Percentiles rank a stretch among this genome's conserved stretches.
phyloP scores from a whole-genome alignment of 2,113 vertebrate species.

The Genyomyrus donnyi region DNA sequence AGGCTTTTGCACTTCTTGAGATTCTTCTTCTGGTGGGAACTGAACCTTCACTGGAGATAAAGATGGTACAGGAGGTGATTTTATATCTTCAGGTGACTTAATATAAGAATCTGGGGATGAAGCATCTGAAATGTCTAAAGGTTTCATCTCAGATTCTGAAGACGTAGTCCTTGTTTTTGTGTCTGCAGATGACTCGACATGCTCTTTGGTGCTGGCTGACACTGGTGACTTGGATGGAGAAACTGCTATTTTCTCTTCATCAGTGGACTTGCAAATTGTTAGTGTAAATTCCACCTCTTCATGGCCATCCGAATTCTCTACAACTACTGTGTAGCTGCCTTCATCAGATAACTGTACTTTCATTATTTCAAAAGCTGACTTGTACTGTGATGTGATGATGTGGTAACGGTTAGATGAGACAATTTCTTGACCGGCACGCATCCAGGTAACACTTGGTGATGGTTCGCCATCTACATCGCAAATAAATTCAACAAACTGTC shows the following conservation, averaged over 20 bases:
- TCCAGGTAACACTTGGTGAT: slow-evolving; percentile 79
- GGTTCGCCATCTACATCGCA: slow-evolving; percentile 89
- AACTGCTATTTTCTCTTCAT: slow-evolving; percentile 65
- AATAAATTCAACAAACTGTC: slow-evolving; percentile 76
- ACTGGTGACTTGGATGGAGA: slow-evolving; percentile 67
- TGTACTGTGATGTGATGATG: slow-evolving; percentile 70
- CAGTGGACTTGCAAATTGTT: slow-evolving; percentile 68
- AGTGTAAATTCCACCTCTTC: slow-evolving; percentile 85
- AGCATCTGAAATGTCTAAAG: slow-evolving; percentile 48
- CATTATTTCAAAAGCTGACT: slow-evolving; percentile 82
- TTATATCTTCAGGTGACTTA: slow-evolving; percentile 66
- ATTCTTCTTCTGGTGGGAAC: slow-evolving; percentile 65
- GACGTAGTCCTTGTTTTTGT: slow-evolving; percentile 53
- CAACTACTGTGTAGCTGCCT: slow-evolving; percentile 78
- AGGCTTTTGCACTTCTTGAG: slow-evolving; percentile 53
- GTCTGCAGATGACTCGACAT: slow-evolving; percentile 62
- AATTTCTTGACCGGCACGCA: slow-evolving; percentile 61
- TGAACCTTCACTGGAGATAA: slow-evolving; percentile 64
- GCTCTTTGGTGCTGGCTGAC: slow-evolving; percentile 53
- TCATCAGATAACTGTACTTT: slow-evolving; percentile 80
- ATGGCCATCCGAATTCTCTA: slow-evolving; percentile 80
- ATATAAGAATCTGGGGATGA: slow-evolving; percentile 65
- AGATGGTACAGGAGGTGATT: slow-evolving; percentile 53
- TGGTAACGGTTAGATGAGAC: slow-evolving; percentile 69
- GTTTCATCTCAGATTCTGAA: slow-evolving; percentile 57